Conservation (phyloP, 2,113 vertebrate species). For the Perca flavescens region DNA sequence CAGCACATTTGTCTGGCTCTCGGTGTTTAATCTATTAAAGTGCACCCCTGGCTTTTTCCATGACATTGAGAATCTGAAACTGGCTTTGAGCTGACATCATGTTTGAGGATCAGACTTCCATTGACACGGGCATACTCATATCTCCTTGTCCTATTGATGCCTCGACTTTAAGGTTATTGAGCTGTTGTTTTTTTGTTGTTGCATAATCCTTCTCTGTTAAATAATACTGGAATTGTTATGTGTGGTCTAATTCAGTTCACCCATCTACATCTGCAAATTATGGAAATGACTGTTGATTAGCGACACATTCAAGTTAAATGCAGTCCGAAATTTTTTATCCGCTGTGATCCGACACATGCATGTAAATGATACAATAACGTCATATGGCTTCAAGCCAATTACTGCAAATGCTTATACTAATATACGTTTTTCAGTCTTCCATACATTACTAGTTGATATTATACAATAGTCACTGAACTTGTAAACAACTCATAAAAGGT, state of each 20-base stretch:
- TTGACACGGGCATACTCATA: conserved; percentile 70
- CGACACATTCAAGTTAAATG: background rate
- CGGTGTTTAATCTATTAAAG: conserved; percentile 85
- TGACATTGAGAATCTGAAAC: conserved; percentile 83
- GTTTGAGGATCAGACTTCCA: conserved; percentile 76
- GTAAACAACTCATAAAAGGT: background rate
- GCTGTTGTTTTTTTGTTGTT: conserved; percentile 25
- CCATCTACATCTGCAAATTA: background rate
- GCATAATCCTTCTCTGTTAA: conserved; percentile 51
- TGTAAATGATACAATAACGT: conserved; percentile 37
- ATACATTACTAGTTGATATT: background rate
- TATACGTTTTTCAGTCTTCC: background rate
- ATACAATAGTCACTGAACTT: background rate
- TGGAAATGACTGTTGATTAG: background rate
- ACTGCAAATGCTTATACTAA: background rate
- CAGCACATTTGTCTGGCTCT: conserved; percentile 75
- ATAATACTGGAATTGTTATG: conserved; percentile 21
- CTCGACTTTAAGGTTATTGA: conserved; percentile 67
- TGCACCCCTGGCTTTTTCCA: conserved; percentile 78
- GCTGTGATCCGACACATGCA: background rate
- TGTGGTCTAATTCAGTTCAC: background rate
- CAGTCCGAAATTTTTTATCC: background rate
- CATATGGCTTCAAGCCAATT: background rate
- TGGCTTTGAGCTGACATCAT: conserved; percentile 82
- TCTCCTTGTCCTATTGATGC: conserved; percentile 75